Evolutionary conservation across 2,113 vertebrate genomes (phyloP).

Genomic region (Theristicus caerulescens): DNA sequence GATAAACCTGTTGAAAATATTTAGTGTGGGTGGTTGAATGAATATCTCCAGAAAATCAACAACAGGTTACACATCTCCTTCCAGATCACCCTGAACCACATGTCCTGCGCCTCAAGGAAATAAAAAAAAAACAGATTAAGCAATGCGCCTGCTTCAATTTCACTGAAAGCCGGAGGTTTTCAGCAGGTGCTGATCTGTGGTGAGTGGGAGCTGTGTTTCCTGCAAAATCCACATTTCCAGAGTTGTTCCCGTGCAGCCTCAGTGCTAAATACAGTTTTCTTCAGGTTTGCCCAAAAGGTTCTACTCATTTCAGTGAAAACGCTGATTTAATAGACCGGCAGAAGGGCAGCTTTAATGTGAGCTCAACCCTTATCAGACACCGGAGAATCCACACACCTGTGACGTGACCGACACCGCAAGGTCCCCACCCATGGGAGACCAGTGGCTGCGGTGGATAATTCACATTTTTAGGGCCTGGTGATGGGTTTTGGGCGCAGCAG

Average conservation of each 20-base stretch:
- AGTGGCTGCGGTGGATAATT: background rate
- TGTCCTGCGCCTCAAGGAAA: background rate
- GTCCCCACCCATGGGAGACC: background rate
- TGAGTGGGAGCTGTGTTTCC: background rate
- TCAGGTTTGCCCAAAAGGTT: background rate
- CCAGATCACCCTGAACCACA: fast-evolving
- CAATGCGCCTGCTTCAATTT: background rate
- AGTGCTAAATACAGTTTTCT: background rate
- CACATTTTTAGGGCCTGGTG: background rate
- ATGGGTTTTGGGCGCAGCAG: background rate
- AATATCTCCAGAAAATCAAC: background rate
- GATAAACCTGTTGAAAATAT: background rate
- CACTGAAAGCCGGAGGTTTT: background rate
- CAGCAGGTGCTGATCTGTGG: background rate
- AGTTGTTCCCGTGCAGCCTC: background rate
- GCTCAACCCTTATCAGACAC: background rate
- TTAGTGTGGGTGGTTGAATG: background rate
- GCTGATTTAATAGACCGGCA: fast-evolving
- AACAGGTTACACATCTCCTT: background rate
- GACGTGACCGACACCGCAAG: fast-evolving
- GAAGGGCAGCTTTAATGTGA: background rate
- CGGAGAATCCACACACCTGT: background rate
- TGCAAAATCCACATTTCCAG: background rate
- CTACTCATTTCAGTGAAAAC: background rate
- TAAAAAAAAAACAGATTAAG: background rate